phyloP scores from a whole-genome alignment of 2,797 vertebrate genomes.

The Nyctalus aviator region DNA sequence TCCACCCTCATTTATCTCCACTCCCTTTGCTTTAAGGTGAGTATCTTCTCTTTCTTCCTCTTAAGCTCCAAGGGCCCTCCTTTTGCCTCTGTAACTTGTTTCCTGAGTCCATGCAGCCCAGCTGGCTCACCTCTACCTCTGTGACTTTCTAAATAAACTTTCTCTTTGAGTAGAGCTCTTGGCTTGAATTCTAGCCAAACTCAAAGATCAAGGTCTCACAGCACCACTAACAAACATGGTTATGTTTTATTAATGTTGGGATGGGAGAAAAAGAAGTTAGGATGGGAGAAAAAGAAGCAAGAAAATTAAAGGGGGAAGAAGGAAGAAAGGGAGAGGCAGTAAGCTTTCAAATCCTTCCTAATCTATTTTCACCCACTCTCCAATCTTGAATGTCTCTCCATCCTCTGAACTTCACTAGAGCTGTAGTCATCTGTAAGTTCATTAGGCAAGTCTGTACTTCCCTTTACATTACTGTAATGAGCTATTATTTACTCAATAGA shows the following conservation, averaged over 20 bases:
- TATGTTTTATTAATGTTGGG: constrained; percentile 12
- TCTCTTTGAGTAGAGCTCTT: neutral
- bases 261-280: neutral
- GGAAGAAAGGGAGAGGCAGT: neutral
- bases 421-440: constrained; percentile 20
- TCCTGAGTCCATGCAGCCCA: neutral
- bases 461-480: neutral
- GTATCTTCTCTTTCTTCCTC: neutral
- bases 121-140: neutral
- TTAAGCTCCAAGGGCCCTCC: neutral
- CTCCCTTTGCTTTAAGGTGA: neutral
- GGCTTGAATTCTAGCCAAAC: neutral
- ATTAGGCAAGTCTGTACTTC: constrained; percentile 7
- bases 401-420: constrained; percentile 19
- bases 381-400: neutral
- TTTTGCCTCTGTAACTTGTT: neutral
- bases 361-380: neutral
- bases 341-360: neutral
- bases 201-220: neutral
- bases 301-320: constrained; percentile 3
- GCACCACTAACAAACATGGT: neutral
- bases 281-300: constrained; percentile 5
- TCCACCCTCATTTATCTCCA: too few species aligned
- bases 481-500: constrained; percentile 1
- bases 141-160: neutral